Evolutionary conservation across 2,113 vertebrate species (phyloP).

Genomic region (Ia io): DNA sequence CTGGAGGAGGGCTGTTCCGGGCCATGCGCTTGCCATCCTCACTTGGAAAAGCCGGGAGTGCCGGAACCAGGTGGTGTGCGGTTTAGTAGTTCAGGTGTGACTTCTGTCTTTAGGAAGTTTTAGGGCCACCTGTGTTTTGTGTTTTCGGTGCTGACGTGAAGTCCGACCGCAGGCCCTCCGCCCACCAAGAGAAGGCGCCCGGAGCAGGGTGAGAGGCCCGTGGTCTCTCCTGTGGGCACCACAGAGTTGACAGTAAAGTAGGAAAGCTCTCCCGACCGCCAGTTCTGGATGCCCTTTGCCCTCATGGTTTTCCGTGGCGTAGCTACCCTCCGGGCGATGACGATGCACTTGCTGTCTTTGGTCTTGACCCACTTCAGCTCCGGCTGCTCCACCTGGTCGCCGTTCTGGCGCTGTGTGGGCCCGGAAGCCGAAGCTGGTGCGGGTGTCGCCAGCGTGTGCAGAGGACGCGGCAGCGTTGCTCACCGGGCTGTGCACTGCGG

Average conservation of each 20-base stretch:
- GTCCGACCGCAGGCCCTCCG: slow-evolving; percentile 84
- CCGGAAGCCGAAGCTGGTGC: slow-evolving; percentile 93
- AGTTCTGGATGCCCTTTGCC: slow-evolving; percentile 88
- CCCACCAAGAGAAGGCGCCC: slow-evolving; percentile 80
- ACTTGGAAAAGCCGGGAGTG: slow-evolving; percentile 32
- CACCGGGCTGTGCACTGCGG: slow-evolving; percentile 86
- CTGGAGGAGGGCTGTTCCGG: slow-evolving; percentile 78
- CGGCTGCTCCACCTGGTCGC: slow-evolving; percentile 84
- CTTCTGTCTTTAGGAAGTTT: slow-evolving; percentile 77
- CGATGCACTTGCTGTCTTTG: slow-evolving; percentile 83
- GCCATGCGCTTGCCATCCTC: slow-evolving; percentile 67
- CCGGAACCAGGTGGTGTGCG: slow-evolving; percentile 69
- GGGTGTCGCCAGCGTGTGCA: slow-evolving; percentile 94
- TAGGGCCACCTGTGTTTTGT: slow-evolving; percentile 90
- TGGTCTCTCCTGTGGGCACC: slow-evolving; percentile 93
- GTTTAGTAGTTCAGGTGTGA: slow-evolving; percentile 67
- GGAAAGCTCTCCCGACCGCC: slow-evolving; percentile 69
- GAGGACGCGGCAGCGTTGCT: slow-evolving; percentile 89
- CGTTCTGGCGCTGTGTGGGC: slow-evolving; percentile 94
- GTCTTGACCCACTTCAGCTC: slow-evolving; percentile 90
- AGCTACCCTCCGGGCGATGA: slow-evolving; percentile 84
- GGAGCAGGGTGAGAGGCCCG: slow-evolving; percentile 79
- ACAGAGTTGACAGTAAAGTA: slow-evolving; percentile 74
- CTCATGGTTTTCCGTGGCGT: slow-evolving; percentile 79
- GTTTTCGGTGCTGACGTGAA: slow-evolving; percentile 86